Evolutionary conservation across 2,888 invertebrate species (phyloP), one percentile per base, ranked within the genome.

Genomic region (Choreutis nemorana): DNA sequence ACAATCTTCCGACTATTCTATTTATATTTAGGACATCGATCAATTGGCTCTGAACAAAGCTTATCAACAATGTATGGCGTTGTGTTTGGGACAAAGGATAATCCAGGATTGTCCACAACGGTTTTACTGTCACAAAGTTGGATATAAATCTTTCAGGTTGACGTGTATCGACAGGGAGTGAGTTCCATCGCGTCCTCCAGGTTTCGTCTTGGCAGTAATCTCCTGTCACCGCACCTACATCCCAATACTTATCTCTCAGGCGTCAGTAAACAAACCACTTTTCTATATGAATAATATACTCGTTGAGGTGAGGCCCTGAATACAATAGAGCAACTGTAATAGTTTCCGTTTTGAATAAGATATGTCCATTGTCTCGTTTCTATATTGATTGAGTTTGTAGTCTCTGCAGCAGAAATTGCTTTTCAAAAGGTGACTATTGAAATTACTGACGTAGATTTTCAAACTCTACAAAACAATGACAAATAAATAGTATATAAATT

Each of bases 291-390:
- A 75, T 75, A 72, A 75, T 68, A 63, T 56, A 63, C 60, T 60
- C 54, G 51, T 48, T 49, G 60, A 71, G 71, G 67, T 65, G 67
- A 72, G 66, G 63, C 63, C 50, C 51, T 50, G 63, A 65, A 72
- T 56, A 78, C 77, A 78, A 77, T 77, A 55, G 70, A 55, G 50
- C 56, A 48, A 45, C 63, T 59, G 60, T 78, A 77, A 77, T 71
- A 77, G 77, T 77, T 78, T 77, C 77, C 77, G 72, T 67, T 75
- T 66, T 65, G 64, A 72, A 71, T 70, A 68, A 65, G 70, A 65
- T 62, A 66, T 65, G 62, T 46, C 71, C 51, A 73, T 78, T 78
- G 77, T 78, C 68, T 77, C 55, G 54, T 51, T 55, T 51, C 60
- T 53, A 62, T 75, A 73, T 77, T 73, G 75, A 77, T 75, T 70